A percentile compares a stretch with the other conserved stretches of the same genome.
Conservation (phyloP, 1,140 invertebrate genomes). For the Aphidius ervi region DNA sequence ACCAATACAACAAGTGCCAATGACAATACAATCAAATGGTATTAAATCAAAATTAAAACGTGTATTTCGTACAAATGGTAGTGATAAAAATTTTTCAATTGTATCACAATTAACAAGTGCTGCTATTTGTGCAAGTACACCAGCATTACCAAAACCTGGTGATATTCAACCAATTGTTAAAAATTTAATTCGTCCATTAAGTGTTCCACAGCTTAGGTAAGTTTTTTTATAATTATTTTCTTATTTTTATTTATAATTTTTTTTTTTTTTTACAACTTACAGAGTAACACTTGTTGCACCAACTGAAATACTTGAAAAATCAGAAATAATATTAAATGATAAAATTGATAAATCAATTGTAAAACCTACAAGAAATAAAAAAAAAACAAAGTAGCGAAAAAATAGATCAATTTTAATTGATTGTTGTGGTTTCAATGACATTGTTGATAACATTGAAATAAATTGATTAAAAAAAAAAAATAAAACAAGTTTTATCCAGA, state of each 20-base stretch:
- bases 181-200: slow-evolving; percentile 57
- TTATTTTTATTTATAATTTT: background rate
- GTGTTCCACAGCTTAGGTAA: slow-evolving; percentile 57
- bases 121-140: slow-evolving; percentile 60
- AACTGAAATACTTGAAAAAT: slow-evolving; percentile 41
- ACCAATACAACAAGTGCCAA: slow-evolving; percentile 34
- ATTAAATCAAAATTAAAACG: slow-evolving; percentile 58
- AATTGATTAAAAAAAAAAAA: no score
- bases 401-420: slow-evolving; percentile 14
- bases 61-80: slow-evolving; percentile 54
- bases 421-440: slow-evolving; percentile 15
- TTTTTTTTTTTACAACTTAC: slow-evolving; percentile 22
- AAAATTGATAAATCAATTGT: slow-evolving; percentile 38
- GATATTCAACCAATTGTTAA: slow-evolving; percentile 54
- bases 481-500: no score
- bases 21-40: slow-evolving; percentile 39
- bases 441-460: background rate
- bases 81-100: slow-evolving; percentile 49
- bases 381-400: slow-evolving; percentile 43
- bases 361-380: slow-evolving; percentile 45
- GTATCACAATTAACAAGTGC: slow-evolving; percentile 61
- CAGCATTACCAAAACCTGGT: slow-evolving; percentile 55
- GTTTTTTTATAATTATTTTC: background rate
- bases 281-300: slow-evolving; percentile 48
- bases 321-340: slow-evolving; percentile 35